Conservation (phyloP, 2,113 vertebrate genomes). For the Ardeotis arabs region DNA sequence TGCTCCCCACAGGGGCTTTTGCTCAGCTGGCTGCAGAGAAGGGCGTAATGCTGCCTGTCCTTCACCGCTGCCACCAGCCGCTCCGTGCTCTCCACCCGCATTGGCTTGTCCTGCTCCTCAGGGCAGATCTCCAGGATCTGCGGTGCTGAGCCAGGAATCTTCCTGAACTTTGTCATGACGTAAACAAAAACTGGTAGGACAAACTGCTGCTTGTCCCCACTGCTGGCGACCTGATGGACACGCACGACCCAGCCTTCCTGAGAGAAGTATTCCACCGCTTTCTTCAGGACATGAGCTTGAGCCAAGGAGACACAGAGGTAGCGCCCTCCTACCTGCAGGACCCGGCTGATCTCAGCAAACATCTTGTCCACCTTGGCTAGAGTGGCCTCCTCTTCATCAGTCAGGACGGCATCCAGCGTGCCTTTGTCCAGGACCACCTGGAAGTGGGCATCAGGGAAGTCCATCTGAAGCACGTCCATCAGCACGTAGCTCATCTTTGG, state of each 20-base stretch:
- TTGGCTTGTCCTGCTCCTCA: slow-evolving; percentile 84
- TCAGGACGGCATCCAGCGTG: slow-evolving; percentile 89
- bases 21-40: slow-evolving; percentile 85
- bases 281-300: slow-evolving; percentile 87
- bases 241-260: slow-evolving; percentile 89
- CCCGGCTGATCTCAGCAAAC: slow-evolving; percentile 88
- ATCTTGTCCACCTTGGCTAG: slow-evolving; percentile 81
- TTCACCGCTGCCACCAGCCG: slow-evolving; percentile 82
- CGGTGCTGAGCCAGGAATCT: slow-evolving; percentile 67
- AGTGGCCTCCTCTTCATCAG: slow-evolving; percentile 76
- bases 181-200: slow-evolving; percentile 89
- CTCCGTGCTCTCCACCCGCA: slow-evolving; percentile 73
- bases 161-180: slow-evolving; percentile 92
- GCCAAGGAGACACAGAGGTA: slow-evolving; percentile 95
- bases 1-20: slow-evolving; percentile 70
- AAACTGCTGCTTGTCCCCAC: slow-evolving; percentile 74
- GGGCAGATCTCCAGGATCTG: slow-evolving; percentile 89
- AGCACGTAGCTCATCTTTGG: slow-evolving; percentile 85
- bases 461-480: slow-evolving; percentile 89
- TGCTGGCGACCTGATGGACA: slow-evolving; percentile 84
- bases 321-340: slow-evolving; percentile 88
- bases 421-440: slow-evolving; percentile 94
- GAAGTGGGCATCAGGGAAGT: slow-evolving; percentile 84
- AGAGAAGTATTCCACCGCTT: slow-evolving; percentile 87
- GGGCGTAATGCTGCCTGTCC: slow-evolving; percentile 88